Percentiles rank a stretch among this genome's conserved stretches.
Conservation (phyloP, 1,140 invertebrate genomes). For the Drosophila baimaii region DNA sequence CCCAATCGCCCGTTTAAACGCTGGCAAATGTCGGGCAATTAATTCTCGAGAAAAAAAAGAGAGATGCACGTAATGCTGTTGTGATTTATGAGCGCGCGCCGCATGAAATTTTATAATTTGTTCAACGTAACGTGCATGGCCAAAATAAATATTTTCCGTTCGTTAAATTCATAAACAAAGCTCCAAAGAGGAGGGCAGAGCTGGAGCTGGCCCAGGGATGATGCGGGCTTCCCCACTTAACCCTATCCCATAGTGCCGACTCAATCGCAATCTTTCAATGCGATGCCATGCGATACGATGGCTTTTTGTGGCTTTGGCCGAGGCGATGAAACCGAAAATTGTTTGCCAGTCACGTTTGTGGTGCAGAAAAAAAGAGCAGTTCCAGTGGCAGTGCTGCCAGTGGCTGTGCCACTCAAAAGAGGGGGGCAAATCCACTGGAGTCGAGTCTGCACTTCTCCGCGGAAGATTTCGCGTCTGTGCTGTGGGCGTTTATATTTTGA, state of each 20-base stretch:
- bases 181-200: not conserved
- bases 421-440: constrained; percentile 1
- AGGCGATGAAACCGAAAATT: constrained; percentile 68
- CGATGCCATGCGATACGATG: constrained; percentile 23
- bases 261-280: constrained; percentile 62
- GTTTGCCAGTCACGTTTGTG: constrained; percentile 77
- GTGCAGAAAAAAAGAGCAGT: constrained; percentile 48
- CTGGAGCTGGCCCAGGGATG: constrained; percentile 19
- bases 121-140: constrained; percentile 48
- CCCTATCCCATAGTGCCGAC: constrained; percentile 33
- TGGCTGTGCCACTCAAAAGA: not conserved
- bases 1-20: constrained; percentile 38
- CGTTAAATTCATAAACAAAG: constrained; percentile 53
- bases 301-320: constrained; percentile 57
- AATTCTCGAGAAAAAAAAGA: constrained; percentile 27
- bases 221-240: constrained; percentile 61
- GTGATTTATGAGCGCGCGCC: constrained; percentile 60
- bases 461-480: constrained; percentile 40
- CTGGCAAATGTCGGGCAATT: constrained; percentile 47
- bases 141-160: constrained; percentile 59
- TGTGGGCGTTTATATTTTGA: constrained; percentile 74
- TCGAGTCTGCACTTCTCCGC: constrained; percentile 64
- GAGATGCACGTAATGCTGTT: constrained; percentile 55
- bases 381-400: not conserved
- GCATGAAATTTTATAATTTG: constrained; percentile 55